These are phyloP conservation scores for Mayetiola destructor DNA, from an alignment of 2,888 invertebrate genomes.

Conservation along the genomic window DNA sequence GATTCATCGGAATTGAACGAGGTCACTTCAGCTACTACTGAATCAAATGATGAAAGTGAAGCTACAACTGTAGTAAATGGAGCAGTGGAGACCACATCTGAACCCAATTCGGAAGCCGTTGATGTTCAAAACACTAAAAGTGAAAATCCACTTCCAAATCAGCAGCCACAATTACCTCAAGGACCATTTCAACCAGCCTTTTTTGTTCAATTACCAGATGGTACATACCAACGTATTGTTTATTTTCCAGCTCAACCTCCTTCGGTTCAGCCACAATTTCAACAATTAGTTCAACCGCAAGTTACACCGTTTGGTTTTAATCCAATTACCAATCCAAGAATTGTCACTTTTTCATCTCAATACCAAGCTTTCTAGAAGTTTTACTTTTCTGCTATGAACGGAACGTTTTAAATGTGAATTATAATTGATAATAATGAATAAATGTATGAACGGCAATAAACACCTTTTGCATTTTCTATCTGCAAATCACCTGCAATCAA, in stretches of 20 bases:
- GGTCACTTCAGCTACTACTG: not conserved
- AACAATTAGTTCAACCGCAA: not conserved
- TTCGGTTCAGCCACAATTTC: not conserved
- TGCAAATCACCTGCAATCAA: too few relatives aligned
- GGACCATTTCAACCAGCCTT: not conserved
- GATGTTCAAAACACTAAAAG: constrained; percentile 9
- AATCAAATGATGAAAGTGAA: not conserved
- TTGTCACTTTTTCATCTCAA: constrained; percentile 4
- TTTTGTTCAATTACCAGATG: constrained; percentile 14
- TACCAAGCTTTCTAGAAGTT: constrained; percentile 13
- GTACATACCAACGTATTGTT: constrained; percentile 13
- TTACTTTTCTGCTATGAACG: too few relatives aligned
- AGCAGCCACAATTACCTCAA: not conserved
- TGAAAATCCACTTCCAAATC: not conserved
- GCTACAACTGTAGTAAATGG: not conserved
- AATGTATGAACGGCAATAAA: too few relatives aligned
- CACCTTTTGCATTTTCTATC: too few relatives aligned
- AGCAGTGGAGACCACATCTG: constrained; percentile 8
- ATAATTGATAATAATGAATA: too few relatives aligned
- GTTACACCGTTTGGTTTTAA: not conserved
- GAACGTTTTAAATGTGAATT: too few relatives aligned
- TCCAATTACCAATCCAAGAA: constrained; percentile 6
- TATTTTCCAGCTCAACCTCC: constrained; percentile 6
- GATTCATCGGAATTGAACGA: not conserved
- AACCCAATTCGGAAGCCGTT: constrained; percentile 13